Base-by-base conservation (phyloP, 2,888 invertebrate genomes). In the Criorhina ranunculi region DNA sequence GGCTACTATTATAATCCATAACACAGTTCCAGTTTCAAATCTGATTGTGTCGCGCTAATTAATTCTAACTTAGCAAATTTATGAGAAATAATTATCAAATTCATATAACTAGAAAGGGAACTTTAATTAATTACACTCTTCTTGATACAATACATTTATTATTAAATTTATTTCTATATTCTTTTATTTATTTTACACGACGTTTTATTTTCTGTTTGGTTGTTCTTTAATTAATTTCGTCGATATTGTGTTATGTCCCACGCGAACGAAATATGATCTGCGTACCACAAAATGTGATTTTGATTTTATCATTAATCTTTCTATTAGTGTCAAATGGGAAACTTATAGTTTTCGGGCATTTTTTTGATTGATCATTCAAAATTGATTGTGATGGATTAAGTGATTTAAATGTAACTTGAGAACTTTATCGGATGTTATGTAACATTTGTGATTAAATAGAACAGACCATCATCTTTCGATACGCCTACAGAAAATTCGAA, bases 111-210 rank as follows among this genome's bases (percentile, higher is more conserved):
- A 33, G 15, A n/a, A n/a, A n/a, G 53, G 33, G 15, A 31, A 59
- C 35, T 29, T 59, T 62, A 64, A 59, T 59, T 42, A 66, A 24
- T 57, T 53, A 73, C n/a, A n/a, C n/a, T n/a, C n/a, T n/a, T 42
- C 7, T 60, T 6, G 11, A 73, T 67, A 66, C 55, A 67, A 46
- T 55, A 62, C 60, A 53, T 15, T 55, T 81, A 76, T 8, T 31
- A 9, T 17, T 35, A 57, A 53, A 35, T 15, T 24, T 1, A 12
- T 55, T 29, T 59, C 35, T 33, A 35, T 75, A 60, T 24, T 72
- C 29, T 17, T 35, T 49, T 44, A n/a, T 1, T 24, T 24, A 4
- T 6, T 11, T 37, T 33, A 53, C 15, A 33, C 24, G 12, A 57
- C 42, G 12, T 51, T 67, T 62, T 15, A 7, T 17, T 15, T 24